phyloP scores from a whole-genome alignment of 2,888 invertebrate species.

The Pherbina coryleti region DNA sequence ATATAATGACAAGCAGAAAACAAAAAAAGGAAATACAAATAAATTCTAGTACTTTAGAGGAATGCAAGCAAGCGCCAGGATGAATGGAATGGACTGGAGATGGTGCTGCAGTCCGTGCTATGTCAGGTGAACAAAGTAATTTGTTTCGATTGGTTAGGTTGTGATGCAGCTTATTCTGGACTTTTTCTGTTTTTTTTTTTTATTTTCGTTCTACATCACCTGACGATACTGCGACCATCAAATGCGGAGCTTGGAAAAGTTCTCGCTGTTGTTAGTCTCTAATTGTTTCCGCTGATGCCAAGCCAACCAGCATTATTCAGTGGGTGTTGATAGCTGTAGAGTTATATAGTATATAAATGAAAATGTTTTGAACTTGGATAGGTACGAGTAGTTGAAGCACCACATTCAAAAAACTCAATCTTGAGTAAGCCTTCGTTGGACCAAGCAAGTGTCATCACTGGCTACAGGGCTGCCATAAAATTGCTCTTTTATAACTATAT shows the following conservation, averaged over 20 bases:
- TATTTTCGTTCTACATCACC: neutral
- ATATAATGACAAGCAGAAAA: constrained; percentile 7
- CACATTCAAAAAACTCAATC: neutral
- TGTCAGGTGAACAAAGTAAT: constrained; percentile 65
- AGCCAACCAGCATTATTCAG: neutral
- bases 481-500: constrained; percentile 34
- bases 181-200: neutral
- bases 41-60: constrained; percentile 22
- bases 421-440: neutral
- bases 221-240: neutral
- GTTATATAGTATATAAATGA: neutral
- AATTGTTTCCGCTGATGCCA: neutral
- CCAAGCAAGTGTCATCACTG: neutral
- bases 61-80: neutral
- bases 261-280: neutral
- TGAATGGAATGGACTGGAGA: neutral
- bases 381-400: too few species aligned
- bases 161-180: neutral
- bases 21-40: constrained; percentile 39
- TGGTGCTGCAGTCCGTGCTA: constrained; percentile 48
- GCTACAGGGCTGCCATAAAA: constrained; percentile 8
- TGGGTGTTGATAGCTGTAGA: constrained; percentile 16
- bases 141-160: constrained; percentile 61
- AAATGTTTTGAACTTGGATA: neutral
- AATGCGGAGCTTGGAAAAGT: neutral